A percentile compares a stretch with the other conserved stretches of the same genome.
Evolutionary conservation across 2,113 vertebrate genomes (phyloP).

Genomic region (Myiozetetes cayanensis): DNA sequence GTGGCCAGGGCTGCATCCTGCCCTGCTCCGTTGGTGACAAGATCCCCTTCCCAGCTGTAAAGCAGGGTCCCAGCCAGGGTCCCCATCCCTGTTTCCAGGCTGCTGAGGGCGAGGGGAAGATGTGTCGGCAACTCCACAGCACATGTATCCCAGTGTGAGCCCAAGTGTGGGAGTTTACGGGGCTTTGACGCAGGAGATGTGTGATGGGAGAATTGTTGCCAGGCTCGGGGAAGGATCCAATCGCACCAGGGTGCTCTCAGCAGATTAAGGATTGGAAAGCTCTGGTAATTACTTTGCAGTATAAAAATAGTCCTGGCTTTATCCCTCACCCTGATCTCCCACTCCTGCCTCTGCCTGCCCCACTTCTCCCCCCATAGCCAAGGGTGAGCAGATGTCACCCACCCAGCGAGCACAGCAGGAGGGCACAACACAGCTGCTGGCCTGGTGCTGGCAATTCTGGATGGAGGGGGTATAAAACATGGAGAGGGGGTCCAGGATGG

Average conservation of each 20-base stretch:
- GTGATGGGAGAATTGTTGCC: constrained; percentile 45
- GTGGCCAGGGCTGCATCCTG: neutral
- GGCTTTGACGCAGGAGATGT: constrained; percentile 57
- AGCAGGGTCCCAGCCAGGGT: neutral
- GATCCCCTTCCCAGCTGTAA: neutral
- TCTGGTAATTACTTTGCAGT: constrained; percentile 61
- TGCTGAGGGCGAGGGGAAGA: neutral
- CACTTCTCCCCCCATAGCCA: neutral
- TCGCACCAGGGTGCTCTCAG: neutral
- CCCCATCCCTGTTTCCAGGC: neutral
- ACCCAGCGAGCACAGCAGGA: fast-evolving
- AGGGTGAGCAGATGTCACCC: neutral
- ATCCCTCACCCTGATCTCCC: constrained; percentile 28
- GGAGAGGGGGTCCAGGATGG: neutral
- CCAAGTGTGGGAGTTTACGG: constrained; percentile 10
- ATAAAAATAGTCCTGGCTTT: constrained; percentile 52
- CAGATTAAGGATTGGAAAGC: constrained; percentile 62
- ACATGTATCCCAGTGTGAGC: neutral
- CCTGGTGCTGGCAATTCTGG: neutral
- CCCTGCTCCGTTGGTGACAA: fast-evolving
- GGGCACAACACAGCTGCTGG: neutral
- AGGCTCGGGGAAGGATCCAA: constrained; percentile 46
- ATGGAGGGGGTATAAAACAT: neutral
- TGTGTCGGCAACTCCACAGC: neutral
- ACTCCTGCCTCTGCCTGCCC: neutral